A percentile compares a stretch with the other conserved stretches of the same genome.
These are phyloP conservation scores for Aphodius granarius DNA, from an alignment of 2,888 invertebrate species.

Conservation along the genomic window DNA sequence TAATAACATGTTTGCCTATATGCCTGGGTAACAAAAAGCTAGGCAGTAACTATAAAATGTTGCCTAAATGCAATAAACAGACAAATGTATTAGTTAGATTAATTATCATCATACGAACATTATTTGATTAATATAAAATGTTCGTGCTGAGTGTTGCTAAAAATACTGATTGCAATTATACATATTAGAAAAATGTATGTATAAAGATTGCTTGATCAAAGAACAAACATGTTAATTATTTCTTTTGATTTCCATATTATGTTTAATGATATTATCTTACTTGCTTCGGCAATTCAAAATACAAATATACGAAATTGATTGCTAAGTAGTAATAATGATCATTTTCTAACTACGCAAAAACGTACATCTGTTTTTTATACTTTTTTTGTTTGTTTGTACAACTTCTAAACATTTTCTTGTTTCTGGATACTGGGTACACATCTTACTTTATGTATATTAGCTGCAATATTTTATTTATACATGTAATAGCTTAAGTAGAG, in stretches of 20 bases:
- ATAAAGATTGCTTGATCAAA: neutral
- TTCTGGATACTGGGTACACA: neutral
- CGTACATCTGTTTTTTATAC: neutral
- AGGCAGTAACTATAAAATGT: neutral
- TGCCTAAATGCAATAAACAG: too few relatives aligned
- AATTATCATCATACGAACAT: too few relatives aligned
- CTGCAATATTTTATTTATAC: neutral
- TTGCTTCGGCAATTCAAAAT: neutral
- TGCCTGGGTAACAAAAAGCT: neutral
- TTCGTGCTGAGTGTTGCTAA: neutral
- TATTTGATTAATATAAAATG: neutral
- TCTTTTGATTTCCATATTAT: neutral
- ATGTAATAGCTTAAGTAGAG: neutral
- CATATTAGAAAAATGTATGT: neutral
- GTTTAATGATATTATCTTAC: neutral
- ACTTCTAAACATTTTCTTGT: neutral
- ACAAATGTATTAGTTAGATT: too few relatives aligned
- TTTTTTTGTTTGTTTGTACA: neutral
- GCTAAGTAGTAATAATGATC: neutral
- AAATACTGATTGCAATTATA: neutral
- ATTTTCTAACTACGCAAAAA: neutral
- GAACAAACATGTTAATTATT: neutral
- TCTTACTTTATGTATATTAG: neutral
- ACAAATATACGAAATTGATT: neutral
- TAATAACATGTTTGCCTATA: neutral